These are phyloP conservation scores for Lanistes nyassanus DNA, from an alignment of 1,140 invertebrate species.

Conservation along the genomic window DNA sequence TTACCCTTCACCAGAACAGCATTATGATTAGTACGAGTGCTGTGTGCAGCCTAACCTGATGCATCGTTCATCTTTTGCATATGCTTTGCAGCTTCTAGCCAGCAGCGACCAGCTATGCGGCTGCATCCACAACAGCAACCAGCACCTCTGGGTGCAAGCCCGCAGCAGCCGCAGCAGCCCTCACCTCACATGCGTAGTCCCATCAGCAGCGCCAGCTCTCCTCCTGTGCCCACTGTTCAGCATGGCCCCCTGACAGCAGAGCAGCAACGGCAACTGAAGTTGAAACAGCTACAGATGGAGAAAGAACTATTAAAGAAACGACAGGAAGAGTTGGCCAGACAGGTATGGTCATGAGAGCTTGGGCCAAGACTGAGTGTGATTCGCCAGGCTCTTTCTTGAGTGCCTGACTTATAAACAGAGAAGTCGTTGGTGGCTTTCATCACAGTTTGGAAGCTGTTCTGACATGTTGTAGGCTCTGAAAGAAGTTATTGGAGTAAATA, in stretches of 20 bases:
- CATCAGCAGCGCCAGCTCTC: conserved; percentile 22
- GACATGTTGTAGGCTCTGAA: no score
- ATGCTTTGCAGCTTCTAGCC: conserved; percentile 35
- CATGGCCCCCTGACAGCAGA: conserved; percentile 31
- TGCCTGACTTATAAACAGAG: no score
- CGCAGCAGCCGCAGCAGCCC: conserved; percentile 62
- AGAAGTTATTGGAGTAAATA: no score
- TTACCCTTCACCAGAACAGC: no score
- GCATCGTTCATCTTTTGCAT: no score
- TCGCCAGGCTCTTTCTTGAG: no score
- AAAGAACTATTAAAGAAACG: conserved; percentile 85
- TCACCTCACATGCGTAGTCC: conserved; percentile 73
- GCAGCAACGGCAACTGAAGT: conserved; percentile 47
- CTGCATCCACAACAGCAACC: conserved; percentile 67
- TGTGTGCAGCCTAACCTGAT: no score
- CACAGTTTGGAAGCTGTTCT: no score
- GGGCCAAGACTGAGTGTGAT: no score
- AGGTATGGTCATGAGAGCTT: no score
- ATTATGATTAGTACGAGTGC: no score
- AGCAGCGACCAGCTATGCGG: conserved; percentile 66
- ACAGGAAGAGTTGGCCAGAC: conserved; percentile 87
- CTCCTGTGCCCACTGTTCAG: conserved; percentile 18
- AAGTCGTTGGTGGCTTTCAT: no score
- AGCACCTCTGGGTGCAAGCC: conserved; percentile 72
- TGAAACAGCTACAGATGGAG: conserved; percentile 87